Conservation (phyloP, 2,888 invertebrate genomes). For the Torymus auratus region DNA sequence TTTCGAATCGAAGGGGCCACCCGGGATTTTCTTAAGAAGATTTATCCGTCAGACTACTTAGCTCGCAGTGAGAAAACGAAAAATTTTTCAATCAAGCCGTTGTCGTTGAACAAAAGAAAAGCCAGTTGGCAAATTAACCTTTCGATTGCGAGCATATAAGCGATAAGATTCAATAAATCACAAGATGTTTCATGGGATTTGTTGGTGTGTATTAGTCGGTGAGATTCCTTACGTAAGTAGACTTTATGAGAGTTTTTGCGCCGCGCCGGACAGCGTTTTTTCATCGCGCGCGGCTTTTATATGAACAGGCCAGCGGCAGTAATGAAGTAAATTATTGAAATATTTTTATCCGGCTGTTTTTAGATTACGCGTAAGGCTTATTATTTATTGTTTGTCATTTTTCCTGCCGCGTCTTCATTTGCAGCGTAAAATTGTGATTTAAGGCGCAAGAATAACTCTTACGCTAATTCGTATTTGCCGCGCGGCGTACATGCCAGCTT, state of each 20-base stretch:
- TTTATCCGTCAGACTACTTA: not conserved
- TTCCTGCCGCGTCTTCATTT: conserved; percentile 9
- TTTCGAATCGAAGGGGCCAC: not conserved
- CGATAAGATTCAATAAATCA: conserved; percentile 29
- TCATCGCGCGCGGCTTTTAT: conserved; percentile 14
- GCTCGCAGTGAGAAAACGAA: not conserved
- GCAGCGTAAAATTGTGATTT: not conserved
- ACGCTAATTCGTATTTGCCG: not conserved
- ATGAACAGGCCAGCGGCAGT: not conserved
- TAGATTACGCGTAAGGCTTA: not conserved
- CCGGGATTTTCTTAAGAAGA: not conserved
- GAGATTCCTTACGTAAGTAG: conserved; percentile 24
- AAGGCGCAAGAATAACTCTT: not conserved
- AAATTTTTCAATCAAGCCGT: conserved; percentile 6
- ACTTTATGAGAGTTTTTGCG: conserved; percentile 39
- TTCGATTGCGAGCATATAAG: conserved; percentile 22
- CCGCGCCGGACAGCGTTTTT: not conserved
- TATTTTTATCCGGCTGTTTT: conserved; percentile 21
- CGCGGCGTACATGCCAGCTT: too few relatives aligned
- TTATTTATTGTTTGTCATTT: conserved; percentile 37
- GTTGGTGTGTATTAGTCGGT: not conserved
- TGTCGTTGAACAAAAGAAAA: conserved; percentile 10
- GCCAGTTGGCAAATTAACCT: not conserved
- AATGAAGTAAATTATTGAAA: conserved; percentile 46
- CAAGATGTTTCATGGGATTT: not conserved